Evolutionary conservation across 30 jellyfish, hydroid and myxozoan genomes (phyloP).

Genomic region (Aurelia coerulea): DNA sequence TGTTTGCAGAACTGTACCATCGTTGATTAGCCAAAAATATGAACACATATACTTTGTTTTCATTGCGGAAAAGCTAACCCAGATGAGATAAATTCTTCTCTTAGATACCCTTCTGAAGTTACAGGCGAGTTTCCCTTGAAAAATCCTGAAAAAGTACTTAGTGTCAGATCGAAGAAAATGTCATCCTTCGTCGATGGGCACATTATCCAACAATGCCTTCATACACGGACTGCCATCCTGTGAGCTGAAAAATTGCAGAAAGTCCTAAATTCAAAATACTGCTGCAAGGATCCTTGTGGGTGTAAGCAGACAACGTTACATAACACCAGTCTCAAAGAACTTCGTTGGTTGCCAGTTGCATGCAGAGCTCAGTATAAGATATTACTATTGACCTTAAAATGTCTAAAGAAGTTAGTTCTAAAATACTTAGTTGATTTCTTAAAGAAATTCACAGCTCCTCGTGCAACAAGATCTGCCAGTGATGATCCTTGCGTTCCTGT

Average conservation of each 20-base stretch:
- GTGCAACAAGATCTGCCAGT: conserved; percentile 7
- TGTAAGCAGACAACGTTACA: conserved; percentile 31
- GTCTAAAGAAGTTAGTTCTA: conserved; percentile 26
- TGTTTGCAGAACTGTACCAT: too few relatives aligned
- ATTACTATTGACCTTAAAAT: conserved; percentile 33
- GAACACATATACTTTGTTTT: too few relatives aligned
- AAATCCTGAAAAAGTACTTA: too few relatives aligned
- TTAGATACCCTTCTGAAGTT: too few relatives aligned
- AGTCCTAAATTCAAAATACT: conserved; percentile 28
- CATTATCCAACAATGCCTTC: too few relatives aligned
- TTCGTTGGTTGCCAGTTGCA: conserved; percentile 46
- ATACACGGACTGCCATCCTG: conserved; percentile 26
- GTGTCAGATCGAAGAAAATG: too few relatives aligned
- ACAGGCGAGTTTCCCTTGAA: too few relatives aligned
- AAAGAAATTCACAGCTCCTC: conserved; percentile 51
- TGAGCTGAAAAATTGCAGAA: conserved; percentile 49
- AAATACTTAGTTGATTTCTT: conserved; percentile 23
- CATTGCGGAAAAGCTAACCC: too few relatives aligned
- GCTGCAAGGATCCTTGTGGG: conserved; percentile 50
- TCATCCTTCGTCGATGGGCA: too few relatives aligned
- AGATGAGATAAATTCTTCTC: too few relatives aligned
- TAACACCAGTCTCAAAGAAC: conserved; percentile 10
- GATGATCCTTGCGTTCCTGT: not conserved
- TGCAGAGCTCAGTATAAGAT: conserved; percentile 45
- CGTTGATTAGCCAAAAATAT: too few relatives aligned